Percentiles rank a stretch among this genome's conserved stretches.
These are phyloP conservation scores for Dinothrombium tinctorium DNA, from an alignment of 1,140 invertebrate genomes.

Conservation along the genomic window DNA sequence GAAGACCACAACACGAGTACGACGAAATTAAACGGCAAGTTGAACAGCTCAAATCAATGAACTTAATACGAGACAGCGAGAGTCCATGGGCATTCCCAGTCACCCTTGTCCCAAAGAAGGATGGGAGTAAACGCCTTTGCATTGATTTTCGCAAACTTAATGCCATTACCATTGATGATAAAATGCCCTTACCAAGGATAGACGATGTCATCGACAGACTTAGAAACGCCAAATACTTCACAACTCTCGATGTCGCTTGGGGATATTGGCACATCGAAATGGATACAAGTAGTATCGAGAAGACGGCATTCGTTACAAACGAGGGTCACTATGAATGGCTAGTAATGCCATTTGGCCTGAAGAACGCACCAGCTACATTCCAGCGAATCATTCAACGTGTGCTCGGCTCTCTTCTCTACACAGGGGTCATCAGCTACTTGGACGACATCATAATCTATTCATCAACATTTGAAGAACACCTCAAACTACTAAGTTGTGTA, in stretches of 20 bases:
- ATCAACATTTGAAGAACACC: slow-evolving; percentile 13
- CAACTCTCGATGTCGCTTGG: slow-evolving; percentile 12
- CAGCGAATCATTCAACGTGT: slow-evolving; percentile 15
- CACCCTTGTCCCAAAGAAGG: slow-evolving; percentile 23
- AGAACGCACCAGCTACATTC: slow-evolving; percentile 15
- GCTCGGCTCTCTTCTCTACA: slow-evolving; percentile 16
- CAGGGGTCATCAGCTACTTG: slow-evolving; percentile 7
- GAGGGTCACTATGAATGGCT: slow-evolving; percentile 8
- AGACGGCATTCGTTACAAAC: slow-evolving; percentile 16
- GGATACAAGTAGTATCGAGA: slow-evolving; percentile 16
- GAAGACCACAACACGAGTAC: background rate
- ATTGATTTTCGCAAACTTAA: slow-evolving; percentile 27
- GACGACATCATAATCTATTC: slow-evolving; percentile 16
- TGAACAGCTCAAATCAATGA: slow-evolving; percentile 3
- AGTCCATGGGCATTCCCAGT: slow-evolving; percentile 23
- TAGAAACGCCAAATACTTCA: slow-evolving; percentile 21
- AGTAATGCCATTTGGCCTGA: slow-evolving; percentile 9
- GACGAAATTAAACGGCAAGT: background rate
- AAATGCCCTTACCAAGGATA: slow-evolving; percentile 27
- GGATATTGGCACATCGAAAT: slow-evolving; percentile 15
- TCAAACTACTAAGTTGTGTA: slow-evolving; percentile 12
- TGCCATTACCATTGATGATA: slow-evolving; percentile 20
- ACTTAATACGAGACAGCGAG: slow-evolving; percentile 24
- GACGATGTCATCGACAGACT: slow-evolving; percentile 18
- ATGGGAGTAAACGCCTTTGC: slow-evolving; percentile 22